Percentiles rank a stretch among this genome's conserved stretches.
Evolutionary conservation across 2,797 vertebrate genomes (phyloP).

Genomic region (Sphaeramia orbicularis): DNA sequence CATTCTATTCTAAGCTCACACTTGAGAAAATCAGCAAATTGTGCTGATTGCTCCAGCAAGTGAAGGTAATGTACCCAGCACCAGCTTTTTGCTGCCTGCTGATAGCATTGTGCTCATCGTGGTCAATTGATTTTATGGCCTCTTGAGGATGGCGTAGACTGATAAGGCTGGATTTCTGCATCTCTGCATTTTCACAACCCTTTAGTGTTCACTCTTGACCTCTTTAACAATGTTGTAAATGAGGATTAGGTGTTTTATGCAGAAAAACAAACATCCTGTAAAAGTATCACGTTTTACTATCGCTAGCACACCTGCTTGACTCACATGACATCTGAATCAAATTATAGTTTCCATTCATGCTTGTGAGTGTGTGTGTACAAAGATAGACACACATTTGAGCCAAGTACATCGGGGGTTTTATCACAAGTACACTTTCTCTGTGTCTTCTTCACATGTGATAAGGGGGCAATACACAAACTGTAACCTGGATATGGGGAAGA

Average conservation of each 20-base stretch:
- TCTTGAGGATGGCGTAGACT: constrained; percentile 48
- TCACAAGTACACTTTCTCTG: constrained; percentile 42
- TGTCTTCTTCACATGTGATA: constrained; percentile 53
- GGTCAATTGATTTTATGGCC: constrained; percentile 73
- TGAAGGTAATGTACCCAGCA: constrained; percentile 64
- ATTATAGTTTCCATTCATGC: constrained; percentile 17
- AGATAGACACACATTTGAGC: constrained; percentile 7
- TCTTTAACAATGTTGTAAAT: constrained; percentile 45
- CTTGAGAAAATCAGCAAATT: constrained; percentile 63
- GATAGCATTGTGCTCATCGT: constrained; percentile 68
- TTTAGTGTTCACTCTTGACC: constrained; percentile 23
- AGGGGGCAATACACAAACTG: constrained; percentile 45
- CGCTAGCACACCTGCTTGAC: constrained; percentile 12
- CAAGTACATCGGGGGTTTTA: constrained; percentile 46
- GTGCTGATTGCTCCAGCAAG: constrained; percentile 59
- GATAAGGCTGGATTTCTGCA: constrained; percentile 65
- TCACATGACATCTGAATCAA: constrained; percentile 33
- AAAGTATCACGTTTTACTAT: constrained; percentile 13
- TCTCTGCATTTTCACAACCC: constrained; percentile 50
- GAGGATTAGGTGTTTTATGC: constrained; percentile 29
- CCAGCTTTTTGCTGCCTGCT: constrained; percentile 58
- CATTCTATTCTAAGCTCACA: constrained; percentile 63
- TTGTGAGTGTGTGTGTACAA: not conserved
- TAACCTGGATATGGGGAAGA: constrained; percentile 61
- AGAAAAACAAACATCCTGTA: constrained; percentile 53